These are phyloP conservation scores for Spilarctia lutea DNA, from an alignment of 2,888 invertebrate genomes.

Conservation along the genomic window DNA sequence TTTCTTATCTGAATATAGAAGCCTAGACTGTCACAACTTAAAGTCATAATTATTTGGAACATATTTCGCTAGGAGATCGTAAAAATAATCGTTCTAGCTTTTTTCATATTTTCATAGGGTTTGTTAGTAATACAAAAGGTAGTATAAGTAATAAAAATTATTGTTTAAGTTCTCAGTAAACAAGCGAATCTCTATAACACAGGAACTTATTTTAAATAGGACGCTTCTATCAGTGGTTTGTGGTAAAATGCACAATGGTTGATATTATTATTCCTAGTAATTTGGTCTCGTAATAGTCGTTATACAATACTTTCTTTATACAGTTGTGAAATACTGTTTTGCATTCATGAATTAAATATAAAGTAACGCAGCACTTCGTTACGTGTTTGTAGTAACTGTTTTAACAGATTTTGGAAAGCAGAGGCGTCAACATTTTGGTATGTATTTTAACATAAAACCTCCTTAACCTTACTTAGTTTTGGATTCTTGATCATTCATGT, in stretches of 20 bases:
- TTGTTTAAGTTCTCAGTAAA: neutral
- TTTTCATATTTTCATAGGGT: neutral
- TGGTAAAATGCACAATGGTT: neutral
- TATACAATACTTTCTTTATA: conserved; percentile 25
- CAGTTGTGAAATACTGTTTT: conserved; percentile 17
- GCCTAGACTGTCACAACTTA: neutral
- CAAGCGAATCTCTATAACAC: neutral
- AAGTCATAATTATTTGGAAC: neutral
- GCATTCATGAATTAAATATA: conserved; percentile 24
- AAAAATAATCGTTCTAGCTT: neutral
- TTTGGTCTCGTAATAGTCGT: conserved; percentile 13
- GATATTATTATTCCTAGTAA: conserved; percentile 15
- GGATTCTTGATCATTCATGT: too few relatives aligned
- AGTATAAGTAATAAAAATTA: too few relatives aligned
- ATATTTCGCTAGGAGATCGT: neutral
- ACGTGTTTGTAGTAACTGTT: conserved; percentile 4
- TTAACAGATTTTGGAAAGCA: neutral
- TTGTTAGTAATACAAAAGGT: neutral
- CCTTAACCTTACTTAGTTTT: too few relatives aligned
- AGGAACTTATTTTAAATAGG: neutral
- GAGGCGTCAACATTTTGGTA: neutral
- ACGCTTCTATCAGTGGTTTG: neutral
- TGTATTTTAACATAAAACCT: too few relatives aligned
- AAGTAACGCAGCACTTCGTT: conserved; percentile 10
- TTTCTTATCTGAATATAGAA: neutral